Evolutionary conservation across 2,888 invertebrate species (phyloP).

Genomic region (Hyppa rectilinea): DNA sequence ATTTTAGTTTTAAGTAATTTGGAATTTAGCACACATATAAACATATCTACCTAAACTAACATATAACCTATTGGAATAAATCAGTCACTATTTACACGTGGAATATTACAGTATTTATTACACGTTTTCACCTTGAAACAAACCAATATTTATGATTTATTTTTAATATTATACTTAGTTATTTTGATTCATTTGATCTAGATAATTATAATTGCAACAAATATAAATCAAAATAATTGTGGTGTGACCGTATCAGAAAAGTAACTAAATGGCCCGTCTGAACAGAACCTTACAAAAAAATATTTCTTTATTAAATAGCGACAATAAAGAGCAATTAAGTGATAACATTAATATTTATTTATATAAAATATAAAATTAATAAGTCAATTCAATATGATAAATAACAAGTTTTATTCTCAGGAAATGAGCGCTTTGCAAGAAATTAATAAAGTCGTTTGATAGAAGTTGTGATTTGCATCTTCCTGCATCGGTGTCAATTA

Average conservation of each 20-base stretch:
- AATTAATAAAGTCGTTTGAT: slow-evolving; percentile 40
- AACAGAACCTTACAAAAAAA: not conserved
- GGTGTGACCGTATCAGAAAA: not conserved
- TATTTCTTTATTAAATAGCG: not conserved
- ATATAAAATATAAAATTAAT: slow-evolving; percentile 30
- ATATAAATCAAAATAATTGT: slow-evolving; percentile 11
- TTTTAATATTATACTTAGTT: slow-evolving; percentile 16
- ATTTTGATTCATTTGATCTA: slow-evolving; percentile 12
- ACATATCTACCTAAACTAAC: not conserved
- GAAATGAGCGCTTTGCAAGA: slow-evolving; percentile 32
- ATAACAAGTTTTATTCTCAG: slow-evolving; percentile 27
- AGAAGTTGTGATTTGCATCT: slow-evolving; percentile 27
- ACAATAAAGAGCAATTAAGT: slow-evolving; percentile 21
- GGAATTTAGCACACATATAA: not conserved
- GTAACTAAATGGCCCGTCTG: not conserved
- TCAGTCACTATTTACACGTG: slow-evolving; percentile 6
- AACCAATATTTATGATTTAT: slow-evolving; percentile 26
- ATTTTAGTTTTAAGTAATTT: not conserved
- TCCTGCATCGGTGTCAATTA: slow-evolving; percentile 23
- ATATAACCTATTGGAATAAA: not conserved
- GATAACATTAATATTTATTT: slow-evolving; percentile 30
- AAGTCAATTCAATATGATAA: slow-evolving; percentile 33
- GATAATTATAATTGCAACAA: slow-evolving; percentile 5
- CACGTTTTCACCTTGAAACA: slow-evolving; percentile 28
- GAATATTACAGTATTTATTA: slow-evolving; percentile 18